Conservation (phyloP, 2,797 vertebrate species). For the Sciurus vulgaris region DNA sequence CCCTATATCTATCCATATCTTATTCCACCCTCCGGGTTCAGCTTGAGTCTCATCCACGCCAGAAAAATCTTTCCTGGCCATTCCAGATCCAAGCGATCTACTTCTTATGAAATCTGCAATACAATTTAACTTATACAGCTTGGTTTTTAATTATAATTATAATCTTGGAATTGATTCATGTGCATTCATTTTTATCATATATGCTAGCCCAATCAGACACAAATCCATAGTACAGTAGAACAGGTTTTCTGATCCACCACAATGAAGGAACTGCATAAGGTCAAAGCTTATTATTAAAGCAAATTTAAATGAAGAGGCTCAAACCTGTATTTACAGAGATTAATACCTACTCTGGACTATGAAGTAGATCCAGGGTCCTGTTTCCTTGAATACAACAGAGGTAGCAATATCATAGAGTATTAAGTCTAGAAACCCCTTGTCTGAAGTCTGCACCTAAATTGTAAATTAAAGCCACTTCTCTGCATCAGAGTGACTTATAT, state of each 20-base stretch:
- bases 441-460: not conserved
- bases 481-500: not conserved
- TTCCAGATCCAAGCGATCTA: not conserved
- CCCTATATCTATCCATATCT: not conserved
- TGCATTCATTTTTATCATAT: not conserved
- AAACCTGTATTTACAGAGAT: not conserved
- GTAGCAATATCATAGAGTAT: not conserved
- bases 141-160: not conserved
- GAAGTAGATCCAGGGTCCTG: not conserved
- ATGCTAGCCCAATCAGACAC: not conserved
- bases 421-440: not conserved
- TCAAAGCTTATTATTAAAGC: not conserved
- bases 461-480: not conserved
- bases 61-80: not conserved
- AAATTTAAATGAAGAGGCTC: conserved; percentile 1
- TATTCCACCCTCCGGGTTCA: not conserved
- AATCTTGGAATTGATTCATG: not conserved
- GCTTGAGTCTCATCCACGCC: not conserved
- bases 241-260: not conserved
- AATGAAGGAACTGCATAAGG: not conserved
- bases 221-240: not conserved
- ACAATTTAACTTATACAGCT: not conserved
- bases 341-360: not conserved
- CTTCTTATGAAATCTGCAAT: not conserved
- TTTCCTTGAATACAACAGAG: conserved; percentile 18